Evolutionary conservation across 1,140 invertebrate species (phyloP), one percentile per base, ranked within the genome.

Genomic region (Leptoteleia sp.): DNA sequence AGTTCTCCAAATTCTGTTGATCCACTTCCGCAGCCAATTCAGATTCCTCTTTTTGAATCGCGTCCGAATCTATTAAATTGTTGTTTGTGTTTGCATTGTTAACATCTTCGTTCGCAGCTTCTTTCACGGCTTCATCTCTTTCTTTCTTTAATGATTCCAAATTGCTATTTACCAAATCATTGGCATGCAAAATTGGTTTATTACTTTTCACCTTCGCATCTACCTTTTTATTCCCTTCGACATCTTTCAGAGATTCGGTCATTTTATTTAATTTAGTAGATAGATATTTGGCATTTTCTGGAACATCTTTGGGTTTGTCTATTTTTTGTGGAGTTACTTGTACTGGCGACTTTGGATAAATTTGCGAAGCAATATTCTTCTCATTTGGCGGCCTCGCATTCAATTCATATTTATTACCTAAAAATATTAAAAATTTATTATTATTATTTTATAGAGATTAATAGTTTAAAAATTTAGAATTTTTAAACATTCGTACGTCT

Each of bases 301-400:
- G 13, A 35, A 61, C 4, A 3, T 81, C 81, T 71, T 75, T 52
- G 12, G 65, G 55, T 54, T 83, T 82, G 64, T 70, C 73, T 15
- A 81, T 29, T 19, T 80, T 70, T 35, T 82, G 59, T 54, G 80
- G 86, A 65, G 91, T 89, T 15, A 91, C 86, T 12, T 90, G 91
- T 54, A 91, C 83, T n/a, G 91, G 91, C 7, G 90, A 90, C 73
- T 92, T 90, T 76, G 89, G 85, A 27, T 90, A 83, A 48, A 87
- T 75, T 54, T 90, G 89, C 25, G 91, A 88, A 70, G 90, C 84
- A 5, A 85, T 84, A 54, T 86, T 82, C 19, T 89, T 84, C 71
- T 89, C 85, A 17, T 83, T 76, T 4, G 5, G 3, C 31, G 13
- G 12, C 22, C 90, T 89, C 61, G 84, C 81, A 48, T 87, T 81